Conservation (phyloP, 2,888 invertebrate species). For the Adineta ricciae region DNA sequence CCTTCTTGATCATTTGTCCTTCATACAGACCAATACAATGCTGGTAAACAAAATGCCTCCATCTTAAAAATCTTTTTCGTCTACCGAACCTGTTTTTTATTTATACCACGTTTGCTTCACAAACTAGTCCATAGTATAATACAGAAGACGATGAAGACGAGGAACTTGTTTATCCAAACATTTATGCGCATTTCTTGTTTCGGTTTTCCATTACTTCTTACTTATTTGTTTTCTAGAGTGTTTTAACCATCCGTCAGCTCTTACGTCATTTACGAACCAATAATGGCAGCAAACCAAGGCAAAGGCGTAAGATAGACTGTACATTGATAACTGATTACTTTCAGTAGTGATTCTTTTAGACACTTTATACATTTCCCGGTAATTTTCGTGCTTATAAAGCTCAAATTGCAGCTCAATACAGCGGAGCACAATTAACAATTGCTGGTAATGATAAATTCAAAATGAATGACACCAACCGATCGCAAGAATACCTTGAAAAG, state of each 20-base stretch:
- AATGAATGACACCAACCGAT: constrained; percentile 84
- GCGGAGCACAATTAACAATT: constrained; percentile 60
- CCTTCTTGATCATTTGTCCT: background rate
- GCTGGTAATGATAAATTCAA: constrained; percentile 60
- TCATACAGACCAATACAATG: background rate
- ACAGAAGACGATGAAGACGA: background rate
- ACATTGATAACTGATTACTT: background rate
- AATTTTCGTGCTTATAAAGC: constrained; percentile 96
- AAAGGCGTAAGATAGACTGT: background rate
- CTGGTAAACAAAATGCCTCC: background rate
- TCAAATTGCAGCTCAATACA: constrained; percentile 90
- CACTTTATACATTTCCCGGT: constrained; percentile 90
- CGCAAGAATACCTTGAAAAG: constrained; percentile 73
- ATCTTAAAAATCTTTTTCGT: background rate
- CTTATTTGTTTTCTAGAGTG: background rate
- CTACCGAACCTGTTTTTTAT: background rate
- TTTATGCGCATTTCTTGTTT: no score
- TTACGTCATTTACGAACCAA: background rate
- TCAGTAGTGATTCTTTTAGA: constrained; percentile 57
- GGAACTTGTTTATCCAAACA: no score
- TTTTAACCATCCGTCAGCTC: background rate
- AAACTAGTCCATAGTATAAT: background rate
- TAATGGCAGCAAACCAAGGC: background rate
- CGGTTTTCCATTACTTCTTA: no score
- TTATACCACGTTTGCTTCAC: background rate